Base-by-base conservation (phyloP, 2,113 vertebrate genomes). In the Callorhinus ursinus region DNA sequence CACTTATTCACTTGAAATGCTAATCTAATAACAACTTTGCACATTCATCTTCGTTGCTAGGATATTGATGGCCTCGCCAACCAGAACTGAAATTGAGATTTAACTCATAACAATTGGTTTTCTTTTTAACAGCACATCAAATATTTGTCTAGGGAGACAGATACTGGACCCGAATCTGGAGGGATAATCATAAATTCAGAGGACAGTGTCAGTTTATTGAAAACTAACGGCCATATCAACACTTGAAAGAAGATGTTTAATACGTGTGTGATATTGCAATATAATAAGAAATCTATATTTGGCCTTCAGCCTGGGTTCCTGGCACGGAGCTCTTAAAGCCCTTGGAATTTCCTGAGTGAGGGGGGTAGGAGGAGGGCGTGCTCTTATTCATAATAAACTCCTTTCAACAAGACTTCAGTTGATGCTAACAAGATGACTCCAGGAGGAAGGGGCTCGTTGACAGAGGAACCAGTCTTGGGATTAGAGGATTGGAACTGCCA, bases 41-140 rank as follows among this genome's bases (percentile, higher is more conserved):
- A 79, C 33, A 55, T 85, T 57, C 59, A 39, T 77, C 79, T 94
- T 96, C 77, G 46, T 85, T 82, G 94, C 57, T 71, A 59, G 77
- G 36, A n/a, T 95, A 77, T 53, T 65, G 42, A 49, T 28, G 28
- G 49, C 74, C 86, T 87, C 57, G 21, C 71, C 72, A 83, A 81
- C 19, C 92, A 90, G 92, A 94, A 81, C 0, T 36, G 10, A 93
- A 77, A 84, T 65, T 87, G 72, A 59, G 57, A 69, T 95, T 86
- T 92, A 33, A 96, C 33, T 71, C n/a, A 65, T 71, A 85, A 81
- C 9, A 59, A 69, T 57, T 51, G 49, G 51, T 15, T 79, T 79
- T 89, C 33, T 33, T 94, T 93, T 76, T n/a, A 93, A 94, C 3
- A 86, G 26, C 49, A 85, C 72, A 67, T 49, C 22, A 89, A 89